Evolutionary conservation across 92 coral and sea anemone genomes (phyloP), one percentile per base, ranked within the genome.

Genomic region (Montipora capitata): DNA sequence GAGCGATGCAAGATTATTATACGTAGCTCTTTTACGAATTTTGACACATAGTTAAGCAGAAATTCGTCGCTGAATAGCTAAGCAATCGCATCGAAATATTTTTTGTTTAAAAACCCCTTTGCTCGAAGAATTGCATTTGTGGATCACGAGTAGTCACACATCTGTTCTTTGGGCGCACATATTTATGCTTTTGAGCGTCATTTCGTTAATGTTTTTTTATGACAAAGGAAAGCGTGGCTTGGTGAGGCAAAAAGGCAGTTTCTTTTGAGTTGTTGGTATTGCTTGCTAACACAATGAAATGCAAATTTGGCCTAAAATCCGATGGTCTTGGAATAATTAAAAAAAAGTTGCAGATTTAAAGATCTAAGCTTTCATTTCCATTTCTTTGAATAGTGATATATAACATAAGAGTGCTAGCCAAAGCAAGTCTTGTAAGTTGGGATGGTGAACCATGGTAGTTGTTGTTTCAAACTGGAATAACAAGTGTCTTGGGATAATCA

Each of bases 211-310:
- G 13, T 38, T 12, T 44, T 16, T 57, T 38, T 49, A 20, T 54
- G 10, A 71, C 79, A 83, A 58, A 72, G 20, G 87, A 62, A 8
- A 13, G 43, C 89, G 85, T 85, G 84, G 66, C 66, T 76, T 85
- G 42, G 40, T 59, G 74, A 12, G 17, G 76, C 84, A 57, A 85
- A 76, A 76, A 77, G 77, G 61, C 72, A 14, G 78, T 67, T 43
- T 35, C 68, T 39, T 86, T 61, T 58, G 65, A 8, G 0, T 27
- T 14, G 76, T 18, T 5, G 52, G 62, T 44, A 68, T 68, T 56
- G 56, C 82, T 85, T 77, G 82, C 61, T 10, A 10, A 57, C 45
- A 54, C 77, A 80, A 67, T 86, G 77, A 68, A 43, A 86, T 86
- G 84, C 70, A 49, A 57, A 77, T 78, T 41, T 54, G 44, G 62